phyloP scores from a whole-genome alignment of 2,797 vertebrate genomes.

The Eupleurogrammus muticus region DNA sequence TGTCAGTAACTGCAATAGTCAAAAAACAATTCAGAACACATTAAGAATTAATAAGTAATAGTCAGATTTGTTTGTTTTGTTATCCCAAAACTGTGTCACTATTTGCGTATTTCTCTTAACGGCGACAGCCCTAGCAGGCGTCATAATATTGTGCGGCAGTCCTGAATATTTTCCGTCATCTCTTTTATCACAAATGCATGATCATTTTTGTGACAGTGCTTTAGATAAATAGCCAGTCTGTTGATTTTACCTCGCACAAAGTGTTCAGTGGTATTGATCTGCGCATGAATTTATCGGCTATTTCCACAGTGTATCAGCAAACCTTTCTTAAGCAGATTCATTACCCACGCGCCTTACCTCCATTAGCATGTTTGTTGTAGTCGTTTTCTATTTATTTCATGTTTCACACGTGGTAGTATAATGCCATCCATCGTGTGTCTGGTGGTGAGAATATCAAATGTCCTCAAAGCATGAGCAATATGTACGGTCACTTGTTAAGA shows the following conservation, averaged over 20 bases:
- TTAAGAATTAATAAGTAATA: slow-evolving; percentile 26
- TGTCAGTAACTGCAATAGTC: slow-evolving; percentile 9
- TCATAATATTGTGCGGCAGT: slow-evolving; percentile 12
- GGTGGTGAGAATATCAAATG: slow-evolving; percentile 55
- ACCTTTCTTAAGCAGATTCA: slow-evolving; percentile 50
- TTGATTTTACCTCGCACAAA: slow-evolving; percentile 50
- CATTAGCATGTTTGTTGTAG: slow-evolving; percentile 70
- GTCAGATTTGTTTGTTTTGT: slow-evolving; percentile 28
- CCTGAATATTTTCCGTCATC: slow-evolving; percentile 26
- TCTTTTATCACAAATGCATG: slow-evolving; percentile 66
- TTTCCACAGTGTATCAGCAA: slow-evolving; percentile 48
- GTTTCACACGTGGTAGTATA: slow-evolving; percentile 42
- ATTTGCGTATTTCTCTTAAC: slow-evolving; percentile 42
- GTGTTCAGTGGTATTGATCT: slow-evolving; percentile 55
- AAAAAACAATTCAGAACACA: slow-evolving; percentile 10
- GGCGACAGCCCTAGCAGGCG: slow-evolving; percentile 1
- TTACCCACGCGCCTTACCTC: not conserved
- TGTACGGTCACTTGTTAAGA: slow-evolving; percentile 48
- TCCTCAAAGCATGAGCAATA: slow-evolving; percentile 80
- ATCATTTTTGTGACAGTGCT: slow-evolving; percentile 54
- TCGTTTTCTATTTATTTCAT: slow-evolving; percentile 60
- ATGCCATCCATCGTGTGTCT: slow-evolving; percentile 56
- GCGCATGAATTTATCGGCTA: slow-evolving; percentile 69
- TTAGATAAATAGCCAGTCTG: slow-evolving; percentile 37
- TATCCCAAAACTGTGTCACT: slow-evolving; percentile 10